Evolutionary conservation across 37 sponge, comb jelly and placozoan genomes (phyloP).

Genomic region (Spongilla lacustris): DNA sequence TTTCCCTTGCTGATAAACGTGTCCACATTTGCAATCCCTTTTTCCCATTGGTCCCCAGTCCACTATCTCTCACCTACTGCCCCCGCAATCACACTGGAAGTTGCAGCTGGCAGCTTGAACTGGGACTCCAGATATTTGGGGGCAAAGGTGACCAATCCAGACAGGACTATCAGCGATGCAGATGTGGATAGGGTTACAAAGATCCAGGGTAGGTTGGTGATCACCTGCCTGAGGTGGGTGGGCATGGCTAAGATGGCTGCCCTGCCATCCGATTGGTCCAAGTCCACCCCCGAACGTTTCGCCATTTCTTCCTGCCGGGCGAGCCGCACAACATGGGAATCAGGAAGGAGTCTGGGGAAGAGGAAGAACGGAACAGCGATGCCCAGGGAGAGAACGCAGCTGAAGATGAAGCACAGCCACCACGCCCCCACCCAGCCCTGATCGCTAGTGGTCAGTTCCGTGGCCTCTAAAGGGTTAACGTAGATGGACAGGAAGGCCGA

Average conservation of each 20-base stretch:
- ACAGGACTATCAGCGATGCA: conserved; percentile 34
- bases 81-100: conserved; percentile 48
- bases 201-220: conserved; percentile 58
- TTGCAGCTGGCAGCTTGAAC: conserved; percentile 53
- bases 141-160: conserved; percentile 71
- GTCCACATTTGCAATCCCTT: no score
- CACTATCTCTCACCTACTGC: conserved; percentile 39
- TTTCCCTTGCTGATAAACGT: no score
- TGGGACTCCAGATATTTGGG: conserved; percentile 79
- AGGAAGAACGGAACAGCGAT: conserved; percentile 48
- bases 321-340: conserved; percentile 11
- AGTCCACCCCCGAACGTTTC: neutral
- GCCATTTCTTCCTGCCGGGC: conserved; percentile 37
- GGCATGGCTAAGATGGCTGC: conserved; percentile 30
- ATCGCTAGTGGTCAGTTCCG: conserved; percentile 47
- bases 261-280: neutral
- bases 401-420: conserved; percentile 88
- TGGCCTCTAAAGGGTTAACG: conserved; percentile 63
- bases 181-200: conserved; percentile 48
- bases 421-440: conserved; percentile 90
- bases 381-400: conserved; percentile 4
- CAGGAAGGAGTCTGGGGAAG: conserved; percentile 48
- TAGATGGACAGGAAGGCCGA: conserved; percentile 76
- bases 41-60: neutral
- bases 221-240: conserved; percentile 16